Evolutionary conservation across 2,888 invertebrate genomes (phyloP).

Genomic region (Scaptomyza polygonia): DNA sequence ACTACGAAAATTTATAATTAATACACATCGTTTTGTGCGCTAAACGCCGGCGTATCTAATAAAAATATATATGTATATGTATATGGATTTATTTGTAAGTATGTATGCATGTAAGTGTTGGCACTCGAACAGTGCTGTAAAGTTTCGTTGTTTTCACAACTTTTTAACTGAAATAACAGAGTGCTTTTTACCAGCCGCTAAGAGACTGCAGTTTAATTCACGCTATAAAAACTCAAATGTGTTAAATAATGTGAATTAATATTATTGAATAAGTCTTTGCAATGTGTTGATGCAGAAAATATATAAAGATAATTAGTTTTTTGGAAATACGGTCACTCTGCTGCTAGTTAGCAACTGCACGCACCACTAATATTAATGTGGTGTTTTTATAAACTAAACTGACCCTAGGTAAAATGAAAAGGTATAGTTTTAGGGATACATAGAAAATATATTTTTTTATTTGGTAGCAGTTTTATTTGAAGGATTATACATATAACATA

Average conservation of each 20-base stretch:
- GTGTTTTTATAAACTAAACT: background rate
- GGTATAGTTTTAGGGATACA: background rate
- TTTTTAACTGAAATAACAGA: background rate
- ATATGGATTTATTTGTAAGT: background rate
- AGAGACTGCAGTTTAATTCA: background rate
- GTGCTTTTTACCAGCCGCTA: background rate
- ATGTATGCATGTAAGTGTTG: background rate
- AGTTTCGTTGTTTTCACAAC: background rate
- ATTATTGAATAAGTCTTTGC: background rate
- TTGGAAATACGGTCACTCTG: background rate
- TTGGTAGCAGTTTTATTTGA: slow-evolving; percentile 79
- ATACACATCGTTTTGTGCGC: slow-evolving; percentile 15
- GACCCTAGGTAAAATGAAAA: background rate
- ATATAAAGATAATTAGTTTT: background rate
- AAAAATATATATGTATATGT: background rate
- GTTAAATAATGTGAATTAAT: background rate
- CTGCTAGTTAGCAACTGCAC: background rate
- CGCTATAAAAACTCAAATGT: background rate
- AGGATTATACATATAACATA: slow-evolving; percentile 69
- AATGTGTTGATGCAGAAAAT: background rate
- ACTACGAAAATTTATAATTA: slow-evolving; percentile 22
- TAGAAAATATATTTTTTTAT: slow-evolving; percentile 34
- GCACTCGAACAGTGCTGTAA: slow-evolving; percentile 13
- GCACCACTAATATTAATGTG: background rate
- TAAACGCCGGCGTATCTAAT: slow-evolving; percentile 47